A percentile compares a stretch with the other conserved stretches of the same genome.
Conservation (phyloP, 2,888 invertebrate genomes). For the Stenurella melanura region DNA sequence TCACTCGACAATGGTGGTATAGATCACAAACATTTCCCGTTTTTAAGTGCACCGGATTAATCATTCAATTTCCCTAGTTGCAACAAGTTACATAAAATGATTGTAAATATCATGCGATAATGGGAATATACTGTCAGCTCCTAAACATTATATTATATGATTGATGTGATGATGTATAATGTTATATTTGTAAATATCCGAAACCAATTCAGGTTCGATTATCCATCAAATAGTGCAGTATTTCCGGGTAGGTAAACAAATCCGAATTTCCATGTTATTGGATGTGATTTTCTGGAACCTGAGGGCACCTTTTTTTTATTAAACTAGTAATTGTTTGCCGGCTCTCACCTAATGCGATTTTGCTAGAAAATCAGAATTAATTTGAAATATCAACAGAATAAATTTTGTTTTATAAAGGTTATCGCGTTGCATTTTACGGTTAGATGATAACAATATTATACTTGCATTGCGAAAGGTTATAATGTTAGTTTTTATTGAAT, state of each 20-base stretch:
- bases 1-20: background rate
- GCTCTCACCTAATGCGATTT: conserved; percentile 46
- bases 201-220: conserved; percentile 29
- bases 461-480: background rate
- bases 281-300: conserved; percentile 49
- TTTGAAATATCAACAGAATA: conserved; percentile 13
- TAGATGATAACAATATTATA: background rate
- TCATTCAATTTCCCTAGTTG: conserved; percentile 10
- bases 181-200: conserved; percentile 27
- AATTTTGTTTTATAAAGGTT: background rate
- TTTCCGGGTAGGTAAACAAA: conserved; percentile 56
- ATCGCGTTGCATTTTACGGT: background rate
- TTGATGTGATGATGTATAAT: conserved; percentile 28
- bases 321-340: conserved; percentile 47
- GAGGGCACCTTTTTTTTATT: conserved; percentile 46
- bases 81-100: conserved; percentile 11
- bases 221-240: conserved; percentile 49
- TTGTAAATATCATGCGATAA: conserved; percentile 15
- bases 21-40: background rate
- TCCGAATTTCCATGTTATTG: conserved; percentile 59
- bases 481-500: background rate
- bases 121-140: conserved; percentile 13
- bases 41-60: conserved; percentile 10
- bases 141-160: conserved; percentile 15
- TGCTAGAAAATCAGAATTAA: conserved; percentile 16